Conservation (phyloP, 2,797 vertebrate species). For the Carapus acus region DNA sequence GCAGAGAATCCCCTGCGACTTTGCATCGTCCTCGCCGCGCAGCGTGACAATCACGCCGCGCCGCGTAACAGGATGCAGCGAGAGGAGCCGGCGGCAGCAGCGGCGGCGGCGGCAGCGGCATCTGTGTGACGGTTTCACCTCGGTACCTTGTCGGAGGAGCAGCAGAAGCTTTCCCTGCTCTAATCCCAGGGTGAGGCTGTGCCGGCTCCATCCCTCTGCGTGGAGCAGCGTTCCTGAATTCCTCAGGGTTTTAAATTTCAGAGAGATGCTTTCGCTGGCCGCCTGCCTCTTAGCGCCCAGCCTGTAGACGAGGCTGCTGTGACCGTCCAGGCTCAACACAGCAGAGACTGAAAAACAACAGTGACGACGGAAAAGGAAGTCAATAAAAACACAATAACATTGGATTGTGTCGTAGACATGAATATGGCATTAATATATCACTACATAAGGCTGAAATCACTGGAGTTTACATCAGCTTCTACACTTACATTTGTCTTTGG, state of each 20-base stretch:
- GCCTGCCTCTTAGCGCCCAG: constrained; percentile 68
- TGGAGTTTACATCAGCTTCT: too few species aligned
- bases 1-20: too few species aligned
- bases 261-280: constrained; percentile 75
- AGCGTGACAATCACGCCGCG: too few species aligned
- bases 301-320: constrained; percentile 80
- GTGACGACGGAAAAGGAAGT: neutral
- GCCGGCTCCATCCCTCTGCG: constrained; percentile 72
- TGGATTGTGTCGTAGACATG: too few species aligned
- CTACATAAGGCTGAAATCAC: too few species aligned
- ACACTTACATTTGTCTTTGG: too few species aligned
- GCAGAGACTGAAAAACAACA: constrained; percentile 76
- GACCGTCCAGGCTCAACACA: constrained; percentile 82
- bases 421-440: too few species aligned
- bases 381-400: too few species aligned
- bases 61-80: neutral
- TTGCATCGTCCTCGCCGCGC: too few species aligned
- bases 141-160: constrained; percentile 80
- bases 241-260: constrained; percentile 86
- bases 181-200: constrained; percentile 78
- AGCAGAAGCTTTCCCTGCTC: constrained; percentile 81
- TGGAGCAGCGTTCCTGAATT: constrained; percentile 84
- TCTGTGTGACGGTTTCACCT: neutral
- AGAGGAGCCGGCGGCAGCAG: too few species aligned
- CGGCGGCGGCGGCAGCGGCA: too few species aligned